Evolutionary conservation across 1,140 invertebrate species (phyloP).

Genomic region (Cotesia glomerata): DNA sequence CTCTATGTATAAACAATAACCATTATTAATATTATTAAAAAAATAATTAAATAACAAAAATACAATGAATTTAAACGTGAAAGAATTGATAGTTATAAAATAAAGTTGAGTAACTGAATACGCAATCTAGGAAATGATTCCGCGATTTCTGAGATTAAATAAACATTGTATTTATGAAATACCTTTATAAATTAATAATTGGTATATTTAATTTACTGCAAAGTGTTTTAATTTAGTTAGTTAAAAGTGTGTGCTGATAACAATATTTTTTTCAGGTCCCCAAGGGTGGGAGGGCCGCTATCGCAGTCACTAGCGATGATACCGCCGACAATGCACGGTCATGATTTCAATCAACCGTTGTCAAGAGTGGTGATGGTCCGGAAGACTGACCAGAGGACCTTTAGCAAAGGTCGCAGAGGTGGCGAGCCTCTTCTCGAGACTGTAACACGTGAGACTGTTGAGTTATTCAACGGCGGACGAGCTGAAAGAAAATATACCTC

Average conservation of each 20-base stretch:
- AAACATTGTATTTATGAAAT: no score
- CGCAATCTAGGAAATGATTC: no score
- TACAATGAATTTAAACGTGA: no score
- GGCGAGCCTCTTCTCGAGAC: constrained; percentile 65
- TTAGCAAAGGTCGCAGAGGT: constrained; percentile 58
- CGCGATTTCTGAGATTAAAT: no score
- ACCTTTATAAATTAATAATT: no score
- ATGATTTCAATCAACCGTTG: constrained; percentile 65
- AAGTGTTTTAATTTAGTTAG: neutral
- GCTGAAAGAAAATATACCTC: constrained; percentile 68
- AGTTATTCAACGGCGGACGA: constrained; percentile 66
- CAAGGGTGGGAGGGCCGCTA: constrained; percentile 59
- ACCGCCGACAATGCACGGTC: constrained; percentile 65
- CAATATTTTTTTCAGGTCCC: constrained; percentile 49
- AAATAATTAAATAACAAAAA: no score
- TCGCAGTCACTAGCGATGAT: constrained; percentile 61
- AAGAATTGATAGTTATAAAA: no score
- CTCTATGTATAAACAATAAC: no score
- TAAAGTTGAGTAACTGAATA: no score
- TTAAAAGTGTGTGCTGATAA: neutral
- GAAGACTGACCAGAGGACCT: constrained; percentile 69
- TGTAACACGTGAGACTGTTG: constrained; percentile 68
- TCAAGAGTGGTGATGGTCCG: constrained; percentile 70
- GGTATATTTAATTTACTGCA: neutral
- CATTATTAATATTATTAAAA: no score